Evolutionary conservation across 2,888 invertebrate species (phyloP).

Genomic region (Ochropleura leucogaster): DNA sequence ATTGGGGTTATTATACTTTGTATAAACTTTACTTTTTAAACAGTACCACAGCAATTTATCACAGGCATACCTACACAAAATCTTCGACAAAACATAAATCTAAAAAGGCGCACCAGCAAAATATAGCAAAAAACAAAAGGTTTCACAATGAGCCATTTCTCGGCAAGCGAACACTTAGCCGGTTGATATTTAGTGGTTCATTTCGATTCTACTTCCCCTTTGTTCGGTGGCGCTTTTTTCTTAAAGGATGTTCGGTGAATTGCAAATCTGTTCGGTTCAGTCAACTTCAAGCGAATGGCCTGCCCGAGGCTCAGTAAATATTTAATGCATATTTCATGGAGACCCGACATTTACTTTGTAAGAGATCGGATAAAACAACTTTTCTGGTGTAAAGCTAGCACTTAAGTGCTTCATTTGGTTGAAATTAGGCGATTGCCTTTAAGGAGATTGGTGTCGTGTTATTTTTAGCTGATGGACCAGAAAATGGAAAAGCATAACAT

Average conservation of each 20-base stretch:
- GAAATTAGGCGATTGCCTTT: constrained; percentile 52
- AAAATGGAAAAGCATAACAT: constrained; percentile 1
- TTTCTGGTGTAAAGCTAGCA: constrained; percentile 72
- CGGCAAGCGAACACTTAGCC: constrained; percentile 66
- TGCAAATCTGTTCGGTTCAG: constrained; percentile 88
- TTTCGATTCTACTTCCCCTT: constrained; percentile 83
- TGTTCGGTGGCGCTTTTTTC: constrained; percentile 84
- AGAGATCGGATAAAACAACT: constrained; percentile 84
- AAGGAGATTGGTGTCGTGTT: constrained; percentile 15
- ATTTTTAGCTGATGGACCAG: constrained; percentile 11
- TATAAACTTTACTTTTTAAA: background rate
- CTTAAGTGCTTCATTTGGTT: constrained; percentile 63
- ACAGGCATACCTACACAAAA: background rate
- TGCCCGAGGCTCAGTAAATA: constrained; percentile 86
- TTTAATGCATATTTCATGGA: constrained; percentile 90
- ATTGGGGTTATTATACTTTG: background rate
- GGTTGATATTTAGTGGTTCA: constrained; percentile 82
- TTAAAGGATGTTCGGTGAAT: constrained; percentile 87
- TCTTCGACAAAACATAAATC: background rate
- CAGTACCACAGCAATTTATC: too few species aligned
- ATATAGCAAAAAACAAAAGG: constrained; percentile 62
- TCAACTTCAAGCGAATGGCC: constrained; percentile 86
- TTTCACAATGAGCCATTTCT: constrained; percentile 61
- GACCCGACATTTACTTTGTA: constrained; percentile 85
- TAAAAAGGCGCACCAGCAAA: constrained; percentile 40